These are phyloP conservation scores for Peucedramus taeniatus DNA, from an alignment of 2,113 vertebrate genomes.

Conservation along the genomic window DNA sequence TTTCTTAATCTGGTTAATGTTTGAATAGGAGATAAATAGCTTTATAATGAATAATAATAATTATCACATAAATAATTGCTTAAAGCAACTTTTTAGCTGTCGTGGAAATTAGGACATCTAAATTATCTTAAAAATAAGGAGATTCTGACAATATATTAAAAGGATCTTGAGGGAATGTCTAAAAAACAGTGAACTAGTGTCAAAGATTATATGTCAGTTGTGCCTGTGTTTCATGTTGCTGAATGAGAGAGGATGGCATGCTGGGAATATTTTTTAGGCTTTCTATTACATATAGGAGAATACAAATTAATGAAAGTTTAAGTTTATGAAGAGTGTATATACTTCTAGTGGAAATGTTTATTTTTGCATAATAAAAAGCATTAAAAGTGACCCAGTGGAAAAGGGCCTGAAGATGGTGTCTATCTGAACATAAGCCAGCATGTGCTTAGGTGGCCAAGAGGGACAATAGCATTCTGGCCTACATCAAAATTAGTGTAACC, in stretches of 20 bases:
- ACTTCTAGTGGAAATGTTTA: not conserved
- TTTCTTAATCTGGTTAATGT: constrained; percentile 41
- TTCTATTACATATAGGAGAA: not conserved
- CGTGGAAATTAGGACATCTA: constrained; percentile 25
- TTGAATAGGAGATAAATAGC: constrained; percentile 43
- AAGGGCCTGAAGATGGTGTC: not conserved
- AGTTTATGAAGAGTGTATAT: not conserved
- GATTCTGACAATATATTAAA: constrained; percentile 9
- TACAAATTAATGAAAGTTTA: not conserved
- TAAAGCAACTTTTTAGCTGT: constrained; percentile 43
- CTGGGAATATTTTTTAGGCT: not conserved
- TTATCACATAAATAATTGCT: constrained; percentile 54
- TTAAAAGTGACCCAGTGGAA: not conserved
- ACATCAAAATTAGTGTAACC: not conserved
- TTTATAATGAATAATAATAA: constrained; percentile 49
- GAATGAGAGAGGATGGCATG: not conserved
- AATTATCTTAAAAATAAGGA: constrained; percentile 11
- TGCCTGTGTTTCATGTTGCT: not conserved
- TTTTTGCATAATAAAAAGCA: not conserved
- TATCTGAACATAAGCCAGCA: not conserved
- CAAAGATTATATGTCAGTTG: not conserved
- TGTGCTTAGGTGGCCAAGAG: not conserved
- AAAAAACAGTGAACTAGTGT: not conserved
- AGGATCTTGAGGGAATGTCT: not conserved
- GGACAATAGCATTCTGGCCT: not conserved